phyloP scores from a whole-genome alignment of 2,888 invertebrate species.

The Anaspis maculata region DNA sequence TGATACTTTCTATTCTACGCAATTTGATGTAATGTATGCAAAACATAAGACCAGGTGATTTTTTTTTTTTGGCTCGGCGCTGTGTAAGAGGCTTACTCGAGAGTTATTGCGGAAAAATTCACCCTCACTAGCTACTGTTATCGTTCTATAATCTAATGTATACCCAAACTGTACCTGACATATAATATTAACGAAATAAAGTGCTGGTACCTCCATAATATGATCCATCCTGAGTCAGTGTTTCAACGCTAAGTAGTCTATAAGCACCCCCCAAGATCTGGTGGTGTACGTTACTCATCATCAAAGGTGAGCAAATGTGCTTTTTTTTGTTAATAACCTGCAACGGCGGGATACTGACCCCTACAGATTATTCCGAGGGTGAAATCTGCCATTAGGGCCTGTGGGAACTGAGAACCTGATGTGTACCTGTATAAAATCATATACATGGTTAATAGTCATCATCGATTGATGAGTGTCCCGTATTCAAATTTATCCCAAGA shows the following conservation, averaged over 20 bases:
- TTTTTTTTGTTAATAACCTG: constrained; percentile 22
- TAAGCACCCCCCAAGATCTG: constrained; percentile 13
- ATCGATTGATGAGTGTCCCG: constrained; percentile 3
- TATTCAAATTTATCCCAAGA: constrained; percentile 9
- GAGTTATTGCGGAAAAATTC: neutral
- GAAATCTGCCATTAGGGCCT: constrained; percentile 12
- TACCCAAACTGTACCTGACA: constrained; percentile 7
- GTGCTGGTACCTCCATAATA: constrained; percentile 12
- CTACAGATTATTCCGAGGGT: constrained; percentile 15
- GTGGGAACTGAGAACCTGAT: constrained; percentile 8
- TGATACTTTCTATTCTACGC: constrained; percentile 16
- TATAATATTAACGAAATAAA: constrained; percentile 6
- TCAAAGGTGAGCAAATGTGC: constrained; percentile 22
- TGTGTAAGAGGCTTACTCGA: neutral
- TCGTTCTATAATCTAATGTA: constrained; percentile 7
- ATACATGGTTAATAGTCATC: no score
- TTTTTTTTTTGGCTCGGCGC: constrained; percentile 2
- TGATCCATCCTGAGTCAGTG: neutral
- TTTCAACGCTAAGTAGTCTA: constrained; percentile 6
- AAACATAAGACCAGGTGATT: constrained; percentile 12
- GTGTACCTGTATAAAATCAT: constrained; percentile 3
- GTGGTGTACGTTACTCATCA: constrained; percentile 23
- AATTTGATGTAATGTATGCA: constrained; percentile 15
- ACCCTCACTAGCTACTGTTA: constrained; percentile 4
- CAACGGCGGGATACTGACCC: constrained; percentile 23